These are phyloP conservation scores for Polylopha cassiicola DNA, from an alignment of 2,888 invertebrate species.

Conservation along the genomic window DNA sequence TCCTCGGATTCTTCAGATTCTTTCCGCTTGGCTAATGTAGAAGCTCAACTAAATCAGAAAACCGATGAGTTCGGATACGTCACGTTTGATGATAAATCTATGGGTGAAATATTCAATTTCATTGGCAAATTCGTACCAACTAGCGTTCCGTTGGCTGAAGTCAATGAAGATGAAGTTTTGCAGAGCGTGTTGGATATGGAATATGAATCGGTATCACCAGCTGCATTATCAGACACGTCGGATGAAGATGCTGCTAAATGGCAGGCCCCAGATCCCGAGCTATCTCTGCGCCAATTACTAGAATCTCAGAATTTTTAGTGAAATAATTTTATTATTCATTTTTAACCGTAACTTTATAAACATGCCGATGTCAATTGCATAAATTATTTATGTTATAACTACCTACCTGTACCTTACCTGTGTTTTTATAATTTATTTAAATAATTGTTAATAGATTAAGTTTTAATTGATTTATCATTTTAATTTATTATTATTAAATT, in stretches of 20 bases:
- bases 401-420: no score
- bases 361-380: conserved; percentile 5
- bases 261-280: conserved; percentile 28
- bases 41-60: conserved; percentile 40
- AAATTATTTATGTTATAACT: no score
- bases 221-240: conserved; percentile 30
- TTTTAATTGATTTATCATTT: no score
- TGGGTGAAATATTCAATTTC: conserved; percentile 37
- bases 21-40: conserved; percentile 36
- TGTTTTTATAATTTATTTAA: no score
- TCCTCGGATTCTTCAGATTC: conserved; percentile 13
- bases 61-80: conserved; percentile 46
- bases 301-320: conserved; percentile 30
- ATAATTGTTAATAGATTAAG: no score
- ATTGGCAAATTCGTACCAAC: conserved; percentile 37
- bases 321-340: not conserved
- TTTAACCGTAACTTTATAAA: conserved; percentile 9
- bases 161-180: conserved; percentile 11
- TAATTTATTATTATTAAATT: no score
- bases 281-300: conserved; percentile 33
- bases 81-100: conserved; percentile 40
- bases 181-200: conserved; percentile 22
- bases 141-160: conserved; percentile 14
- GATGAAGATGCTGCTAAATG: conserved; percentile 32
- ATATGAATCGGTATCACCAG: conserved; percentile 58